Percentiles rank a stretch among this genome's conserved stretches.
phyloP scores from a whole-genome alignment of 2,888 invertebrate genomes.

The Drosophila gaucha region DNA sequence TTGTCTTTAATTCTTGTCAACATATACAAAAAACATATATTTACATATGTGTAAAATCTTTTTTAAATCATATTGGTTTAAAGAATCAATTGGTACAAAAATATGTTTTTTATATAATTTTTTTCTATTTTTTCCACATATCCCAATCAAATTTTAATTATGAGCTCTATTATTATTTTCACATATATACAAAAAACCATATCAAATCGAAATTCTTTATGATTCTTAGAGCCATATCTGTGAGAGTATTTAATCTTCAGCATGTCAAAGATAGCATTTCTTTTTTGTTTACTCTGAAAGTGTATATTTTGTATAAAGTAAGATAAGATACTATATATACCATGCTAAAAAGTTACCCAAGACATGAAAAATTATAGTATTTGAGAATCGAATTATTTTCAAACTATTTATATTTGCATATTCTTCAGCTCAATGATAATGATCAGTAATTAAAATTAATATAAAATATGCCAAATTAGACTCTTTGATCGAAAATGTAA shows the following conservation, averaged over 20 bases:
- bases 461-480: too few relatives aligned
- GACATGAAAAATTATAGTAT: background rate
- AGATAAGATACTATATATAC: background rate
- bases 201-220: background rate
- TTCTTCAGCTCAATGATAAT: background rate
- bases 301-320: background rate
- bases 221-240: background rate
- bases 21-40: too few relatives aligned
- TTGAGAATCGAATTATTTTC: background rate
- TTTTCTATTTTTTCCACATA: background rate
- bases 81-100: too few relatives aligned
- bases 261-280: constrained; percentile 1
- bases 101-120: too few relatives aligned
- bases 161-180: too few relatives aligned
- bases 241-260: background rate
- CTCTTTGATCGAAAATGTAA: too few relatives aligned
- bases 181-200: background rate
- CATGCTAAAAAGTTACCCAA: background rate
- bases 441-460: background rate
- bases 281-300: background rate
- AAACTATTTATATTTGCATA: too few relatives aligned
- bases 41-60: too few relatives aligned
- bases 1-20: too few relatives aligned
- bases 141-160: background rate
- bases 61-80: too few relatives aligned